Evolutionary conservation across 2,797 vertebrate genomes (phyloP), one percentile per base, ranked within the genome.

Genomic region (Amblyraja radiata): DNA sequence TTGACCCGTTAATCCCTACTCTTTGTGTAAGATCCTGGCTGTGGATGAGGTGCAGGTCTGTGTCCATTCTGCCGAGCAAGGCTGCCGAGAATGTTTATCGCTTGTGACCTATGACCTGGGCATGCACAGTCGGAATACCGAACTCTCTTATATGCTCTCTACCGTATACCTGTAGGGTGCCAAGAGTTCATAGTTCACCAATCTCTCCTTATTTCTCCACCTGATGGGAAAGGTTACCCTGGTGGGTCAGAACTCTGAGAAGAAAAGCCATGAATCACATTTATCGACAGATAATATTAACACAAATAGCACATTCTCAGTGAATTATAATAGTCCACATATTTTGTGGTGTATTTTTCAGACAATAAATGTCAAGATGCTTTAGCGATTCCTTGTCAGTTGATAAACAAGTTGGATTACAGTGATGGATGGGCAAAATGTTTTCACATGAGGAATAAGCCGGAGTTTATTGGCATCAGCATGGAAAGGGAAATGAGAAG

Each of bases 181-280:
- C 1, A 11, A 10, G 21, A 21, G 14, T 23, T 68, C 61, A 18
- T 8, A 21, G n/a, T 65, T 68, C 58, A 74, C 18, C 23, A 21
- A 0, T 23, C 14, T 8, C 7, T 18, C 61, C 28, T 88, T 14
- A 88, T 88, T 63, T 36, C n/a, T 65, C 84, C 36, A 13, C 58
- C 28, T 32, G 28, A 21, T 65, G n/a, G 61, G 61, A 65, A 88
- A 88, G 16, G 21, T 88, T 88, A 88, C 54, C 32, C 84, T 36
- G 14, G 32, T 63, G 63, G n/a, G 18, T 25, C 28, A 21, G 61
- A 88, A 65, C 61, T 36, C 6, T 88, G n/a, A 36, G 84, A 65
- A 65, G 63, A 88, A 88, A 88, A 32, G 61, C 16, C 2, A 88
- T 88, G n/a, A 88, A 65, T 88, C 84, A 65, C n/a, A n/a, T 68